phyloP scores from a whole-genome alignment of 2,888 invertebrate species.

The Ecdyonurus torrentis region DNA sequence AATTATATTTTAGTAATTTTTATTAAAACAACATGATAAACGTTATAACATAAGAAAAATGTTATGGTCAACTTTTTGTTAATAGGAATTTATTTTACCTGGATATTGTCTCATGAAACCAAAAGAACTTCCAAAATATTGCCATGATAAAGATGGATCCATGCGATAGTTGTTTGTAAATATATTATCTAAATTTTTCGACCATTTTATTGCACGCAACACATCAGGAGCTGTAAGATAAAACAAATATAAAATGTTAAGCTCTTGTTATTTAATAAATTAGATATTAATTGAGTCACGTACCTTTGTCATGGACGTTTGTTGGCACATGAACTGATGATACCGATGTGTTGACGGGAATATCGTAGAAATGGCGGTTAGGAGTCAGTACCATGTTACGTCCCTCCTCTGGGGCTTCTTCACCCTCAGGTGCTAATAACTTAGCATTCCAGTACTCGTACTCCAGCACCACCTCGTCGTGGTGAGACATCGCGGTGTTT shows the following conservation, averaged over 20 bases:
- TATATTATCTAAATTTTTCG: constrained; percentile 74
- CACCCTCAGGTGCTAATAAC: constrained; percentile 27
- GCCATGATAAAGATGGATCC: constrained; percentile 86
- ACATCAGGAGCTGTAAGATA: constrained; percentile 54
- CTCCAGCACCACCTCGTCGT: constrained; percentile 21
- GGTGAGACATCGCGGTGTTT: constrained; percentile 48
- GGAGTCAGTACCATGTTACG: constrained; percentile 45
- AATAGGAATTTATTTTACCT: constrained; percentile 32
- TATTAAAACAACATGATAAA: no score
- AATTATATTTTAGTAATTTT: neutral
- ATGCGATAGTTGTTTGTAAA: constrained; percentile 74
- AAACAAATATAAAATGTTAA: constrained; percentile 3
- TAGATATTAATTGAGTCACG: constrained; percentile 20
- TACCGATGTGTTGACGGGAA: constrained; percentile 55
- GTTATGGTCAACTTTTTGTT: neutral
- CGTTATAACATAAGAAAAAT: neutral
- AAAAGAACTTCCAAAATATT: constrained; percentile 93
- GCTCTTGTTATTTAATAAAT: neutral
- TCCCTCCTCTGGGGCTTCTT: constrained; percentile 25
- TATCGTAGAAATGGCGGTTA: constrained; percentile 62
- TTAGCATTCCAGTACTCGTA: constrained; percentile 23
- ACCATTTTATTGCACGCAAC: constrained; percentile 89
- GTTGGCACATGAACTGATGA: constrained; percentile 92
- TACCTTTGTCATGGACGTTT: constrained; percentile 82
- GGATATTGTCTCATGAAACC: constrained; percentile 97